Evolutionary conservation across 1,140 invertebrate species (phyloP), one percentile per base, ranked within the genome.

Genomic region (Apolygus lucorum): DNA sequence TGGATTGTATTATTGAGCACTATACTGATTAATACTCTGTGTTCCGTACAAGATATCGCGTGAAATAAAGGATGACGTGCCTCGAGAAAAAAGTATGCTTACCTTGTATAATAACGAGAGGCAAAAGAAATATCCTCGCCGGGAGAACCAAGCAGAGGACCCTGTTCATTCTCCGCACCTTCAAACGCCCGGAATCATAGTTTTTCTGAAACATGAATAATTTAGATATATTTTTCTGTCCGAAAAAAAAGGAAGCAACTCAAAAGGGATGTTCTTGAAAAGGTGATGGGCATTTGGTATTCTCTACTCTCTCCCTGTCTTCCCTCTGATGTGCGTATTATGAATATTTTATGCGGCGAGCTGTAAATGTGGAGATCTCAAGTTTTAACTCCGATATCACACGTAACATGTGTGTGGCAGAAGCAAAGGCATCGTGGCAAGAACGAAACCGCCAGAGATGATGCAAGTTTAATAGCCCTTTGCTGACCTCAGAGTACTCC

Each of bases 61-160:
- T n/a, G n/a, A n/a, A n/a, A n/a, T n/a, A n/a, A n/a, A n/a, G n/a
- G n/a, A n/a, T n/a, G n/a, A n/a, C n/a, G n/a, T n/a, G n/a, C n/a
- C n/a, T n/a, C n/a, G n/a, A n/a, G n/a, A n/a, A n/a, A n/a, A n/a
- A n/a, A n/a, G n/a, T n/a, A n/a, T n/a, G n/a, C 54, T 59, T 66
- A 66, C 64, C 64, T 66, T 66, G 64, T 2, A 66, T 66, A 29
- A 66, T 66, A 34, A 66, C 64, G 28, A 66, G 64, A 66, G 64
- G 64, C 29, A 66, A 34, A 66, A 66, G 29, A 66, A 66, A 66
- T 66, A 66, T 66, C 64, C 64, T 66, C 64, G 64, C 64, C 17
- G 64, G 64, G 64, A 66, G 64, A n/a, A 66, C 64, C 64, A 28
- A 66, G 64, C 64, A 66, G 64, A 66, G 64, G 64, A 66, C 27